Conservation (phyloP, 2,797 vertebrate species). For the Gambusia yucatana region DNA sequence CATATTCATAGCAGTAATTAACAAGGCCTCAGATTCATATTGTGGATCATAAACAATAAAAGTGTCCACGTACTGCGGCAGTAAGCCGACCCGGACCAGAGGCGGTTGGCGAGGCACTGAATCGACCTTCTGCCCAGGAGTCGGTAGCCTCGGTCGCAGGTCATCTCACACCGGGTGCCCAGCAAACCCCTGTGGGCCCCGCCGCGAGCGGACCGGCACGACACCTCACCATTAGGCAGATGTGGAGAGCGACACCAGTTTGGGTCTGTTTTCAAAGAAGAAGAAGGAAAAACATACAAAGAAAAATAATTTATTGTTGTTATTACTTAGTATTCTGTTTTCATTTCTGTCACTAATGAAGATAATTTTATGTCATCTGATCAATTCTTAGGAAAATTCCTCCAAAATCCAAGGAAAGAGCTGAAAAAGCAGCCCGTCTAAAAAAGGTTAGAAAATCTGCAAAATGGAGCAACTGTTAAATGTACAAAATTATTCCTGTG, state of each 20-base stretch:
- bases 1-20: too few relatives aligned
- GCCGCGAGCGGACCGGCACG: slow-evolving; percentile 88
- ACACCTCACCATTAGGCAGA: slow-evolving; percentile 87
- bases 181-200: slow-evolving; percentile 84
- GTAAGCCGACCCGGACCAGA: slow-evolving; percentile 89
- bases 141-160: slow-evolving; percentile 88
- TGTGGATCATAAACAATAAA: neutral
- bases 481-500: neutral
- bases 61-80: slow-evolving; percentile 88
- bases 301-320: neutral
- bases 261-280: slow-evolving; percentile 79
- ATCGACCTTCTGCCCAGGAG: slow-evolving; percentile 85
- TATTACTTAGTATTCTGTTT: too few relatives aligned
- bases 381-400: neutral
- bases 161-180: slow-evolving; percentile 89
- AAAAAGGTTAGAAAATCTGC: neutral
- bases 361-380: neutral
- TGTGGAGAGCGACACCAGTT: slow-evolving; percentile 88
- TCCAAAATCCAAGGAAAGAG: neutral
- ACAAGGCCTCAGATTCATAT: neutral
- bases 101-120: slow-evolving; percentile 86
- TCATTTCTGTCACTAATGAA: too few relatives aligned
- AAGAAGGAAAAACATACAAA: neutral
- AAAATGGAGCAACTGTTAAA: neutral
- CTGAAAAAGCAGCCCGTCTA: neutral